Evolutionary conservation across 2,113 vertebrate genomes (phyloP).

Genomic region (Hippocampus comes): DNA sequence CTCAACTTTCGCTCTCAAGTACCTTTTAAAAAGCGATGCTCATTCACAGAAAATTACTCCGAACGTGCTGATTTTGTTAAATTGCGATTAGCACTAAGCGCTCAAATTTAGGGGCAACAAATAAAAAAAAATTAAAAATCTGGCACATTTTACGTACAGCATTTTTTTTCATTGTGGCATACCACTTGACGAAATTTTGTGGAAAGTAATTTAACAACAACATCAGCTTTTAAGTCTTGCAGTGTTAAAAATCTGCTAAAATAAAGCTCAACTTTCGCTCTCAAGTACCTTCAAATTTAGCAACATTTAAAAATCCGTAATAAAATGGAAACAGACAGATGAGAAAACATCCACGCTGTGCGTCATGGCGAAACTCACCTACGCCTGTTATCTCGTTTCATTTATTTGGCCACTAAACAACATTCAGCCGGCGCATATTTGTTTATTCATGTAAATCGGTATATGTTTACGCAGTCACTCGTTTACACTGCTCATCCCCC

Average conservation of each 20-base stretch:
- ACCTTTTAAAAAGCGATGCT: background rate
- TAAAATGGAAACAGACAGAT: background rate
- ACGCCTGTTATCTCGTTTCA: background rate
- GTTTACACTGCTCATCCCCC: conserved; percentile 58
- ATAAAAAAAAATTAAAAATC: background rate
- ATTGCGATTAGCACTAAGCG: no score
- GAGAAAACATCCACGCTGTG: background rate
- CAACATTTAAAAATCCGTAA: background rate
- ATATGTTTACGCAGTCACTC: conserved; percentile 69
- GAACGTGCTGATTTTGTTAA: background rate
- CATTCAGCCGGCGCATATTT: conserved; percentile 55
- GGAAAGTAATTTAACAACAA: background rate
- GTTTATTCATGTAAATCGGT: conserved; percentile 69
- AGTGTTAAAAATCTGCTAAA: background rate
- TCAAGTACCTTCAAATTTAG: background rate
- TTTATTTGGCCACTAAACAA: background rate
- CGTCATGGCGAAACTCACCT: no score
- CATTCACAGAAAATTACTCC: background rate
- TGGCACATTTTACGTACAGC: background rate
- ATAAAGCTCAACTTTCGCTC: background rate
- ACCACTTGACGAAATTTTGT: no score
- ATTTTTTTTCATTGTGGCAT: background rate
- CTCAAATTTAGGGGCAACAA: no score
- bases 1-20: background rate
- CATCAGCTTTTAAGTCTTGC: background rate